Evolutionary conservation across 2,113 vertebrate genomes (phyloP).

Genomic region (Neodon shergylaensis): DNA sequence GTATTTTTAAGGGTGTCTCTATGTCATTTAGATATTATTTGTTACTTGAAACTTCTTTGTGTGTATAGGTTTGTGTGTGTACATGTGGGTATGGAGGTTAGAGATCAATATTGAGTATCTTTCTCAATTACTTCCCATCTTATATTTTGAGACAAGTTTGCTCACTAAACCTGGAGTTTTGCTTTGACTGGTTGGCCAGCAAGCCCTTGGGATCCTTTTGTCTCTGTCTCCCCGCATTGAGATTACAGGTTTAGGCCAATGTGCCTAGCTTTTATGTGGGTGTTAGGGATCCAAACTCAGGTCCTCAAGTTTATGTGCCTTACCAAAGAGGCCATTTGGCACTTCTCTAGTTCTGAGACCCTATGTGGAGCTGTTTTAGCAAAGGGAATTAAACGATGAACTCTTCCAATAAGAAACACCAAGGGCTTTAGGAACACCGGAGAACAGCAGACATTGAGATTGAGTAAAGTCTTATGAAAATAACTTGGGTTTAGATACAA

Average conservation of each 20-base stretch:
- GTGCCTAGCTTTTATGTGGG: neutral
- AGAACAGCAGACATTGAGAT: neutral
- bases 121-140: neutral
- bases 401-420: neutral
- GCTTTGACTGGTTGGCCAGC: neutral
- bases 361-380: neutral
- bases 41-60: neutral
- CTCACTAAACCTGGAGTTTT: neutral
- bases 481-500: conserved; percentile 27
- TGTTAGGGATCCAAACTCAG: neutral
- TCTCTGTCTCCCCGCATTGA: too few relatives aligned
- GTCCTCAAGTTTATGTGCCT: neutral
- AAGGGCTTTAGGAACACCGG: neutral
- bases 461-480: conserved; percentile 15
- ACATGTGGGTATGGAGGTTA: too few relatives aligned
- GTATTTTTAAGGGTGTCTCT: neutral
- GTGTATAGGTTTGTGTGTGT: too few relatives aligned
- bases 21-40: neutral
- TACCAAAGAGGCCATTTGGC: too few relatives aligned
- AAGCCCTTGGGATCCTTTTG: neutral
- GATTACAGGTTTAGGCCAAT: neutral
- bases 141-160: neutral
- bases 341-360: neutral
- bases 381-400: neutral
- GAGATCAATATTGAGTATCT: neutral